Evolutionary conservation across 1,140 invertebrate species (phyloP).

Genomic region (Polypedilum vanderplanki): DNA sequence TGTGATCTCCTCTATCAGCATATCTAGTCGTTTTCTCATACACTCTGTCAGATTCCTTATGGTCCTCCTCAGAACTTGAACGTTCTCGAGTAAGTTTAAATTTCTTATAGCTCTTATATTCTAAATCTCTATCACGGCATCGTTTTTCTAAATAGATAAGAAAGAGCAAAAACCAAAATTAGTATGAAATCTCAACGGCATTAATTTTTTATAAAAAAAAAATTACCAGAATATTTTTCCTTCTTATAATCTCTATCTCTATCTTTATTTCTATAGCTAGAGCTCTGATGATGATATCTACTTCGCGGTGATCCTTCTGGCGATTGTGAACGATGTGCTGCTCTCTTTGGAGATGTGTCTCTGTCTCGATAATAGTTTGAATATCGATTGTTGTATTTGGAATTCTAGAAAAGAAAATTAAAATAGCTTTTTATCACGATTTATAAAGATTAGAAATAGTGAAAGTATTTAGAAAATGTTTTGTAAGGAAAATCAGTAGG

Average conservation of each 20-base stretch:
- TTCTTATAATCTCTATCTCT: slow-evolving; percentile 4
- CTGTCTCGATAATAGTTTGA: slow-evolving; percentile 15
- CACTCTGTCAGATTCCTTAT: slow-evolving; percentile 7
- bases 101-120: background rate
- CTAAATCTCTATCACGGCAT: slow-evolving; percentile 23
- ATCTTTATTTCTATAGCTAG: slow-evolving; percentile 6
- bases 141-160: background rate
- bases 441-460: background rate
- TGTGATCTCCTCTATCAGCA: background rate
- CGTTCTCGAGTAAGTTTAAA: background rate
- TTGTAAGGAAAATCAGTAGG: background rate
- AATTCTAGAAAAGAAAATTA: background rate
- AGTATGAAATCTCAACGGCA: too few relatives aligned
- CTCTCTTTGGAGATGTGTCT: background rate
- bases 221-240: slow-evolving; percentile 21
- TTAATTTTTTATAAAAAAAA: background rate
- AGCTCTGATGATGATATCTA: background rate
- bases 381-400: slow-evolving; percentile 23
- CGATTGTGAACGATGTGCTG: background rate
- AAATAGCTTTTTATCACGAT: background rate
- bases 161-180: background rate
- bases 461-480: background rate
- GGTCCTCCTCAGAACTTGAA: slow-evolving; percentile 10
- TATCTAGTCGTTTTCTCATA: slow-evolving; percentile 2
- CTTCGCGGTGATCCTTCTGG: background rate